Conservation (phyloP, 2,797 vertebrate genomes). For the Pangasius mekongensis region DNA sequence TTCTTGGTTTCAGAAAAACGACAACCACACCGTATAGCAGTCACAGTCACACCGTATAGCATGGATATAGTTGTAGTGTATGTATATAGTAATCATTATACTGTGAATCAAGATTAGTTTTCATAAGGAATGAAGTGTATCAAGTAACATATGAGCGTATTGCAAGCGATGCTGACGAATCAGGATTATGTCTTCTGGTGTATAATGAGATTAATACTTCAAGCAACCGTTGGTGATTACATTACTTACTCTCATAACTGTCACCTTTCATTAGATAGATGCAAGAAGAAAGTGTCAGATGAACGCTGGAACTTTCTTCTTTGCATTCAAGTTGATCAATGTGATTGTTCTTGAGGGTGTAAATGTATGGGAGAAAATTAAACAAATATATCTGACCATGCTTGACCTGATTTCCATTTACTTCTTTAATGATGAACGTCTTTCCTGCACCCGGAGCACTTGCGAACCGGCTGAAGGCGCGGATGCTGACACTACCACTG, state of each 20-base stretch:
- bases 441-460: neutral
- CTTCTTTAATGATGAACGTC: conserved; percentile 1
- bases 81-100: neutral
- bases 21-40: neutral
- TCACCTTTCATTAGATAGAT: neutral
- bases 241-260: neutral
- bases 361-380: neutral
- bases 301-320: neutral
- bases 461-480: conserved; percentile 27
- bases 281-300: neutral
- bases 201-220: neutral
- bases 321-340: too few relatives aligned
- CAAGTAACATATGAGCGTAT: neutral
- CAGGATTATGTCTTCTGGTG: neutral
- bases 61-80: neutral
- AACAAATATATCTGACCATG: neutral
- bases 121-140: neutral
- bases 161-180: neutral
- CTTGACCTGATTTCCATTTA: neutral
- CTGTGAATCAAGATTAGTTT: neutral
- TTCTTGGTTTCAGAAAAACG: neutral
- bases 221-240: neutral
- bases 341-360: neutral
- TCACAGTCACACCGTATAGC: neutral
- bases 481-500: conserved; percentile 53